These are phyloP conservation scores for Macquaria australasica DNA, from an alignment of 2,113 vertebrate species.

Conservation along the genomic window DNA sequence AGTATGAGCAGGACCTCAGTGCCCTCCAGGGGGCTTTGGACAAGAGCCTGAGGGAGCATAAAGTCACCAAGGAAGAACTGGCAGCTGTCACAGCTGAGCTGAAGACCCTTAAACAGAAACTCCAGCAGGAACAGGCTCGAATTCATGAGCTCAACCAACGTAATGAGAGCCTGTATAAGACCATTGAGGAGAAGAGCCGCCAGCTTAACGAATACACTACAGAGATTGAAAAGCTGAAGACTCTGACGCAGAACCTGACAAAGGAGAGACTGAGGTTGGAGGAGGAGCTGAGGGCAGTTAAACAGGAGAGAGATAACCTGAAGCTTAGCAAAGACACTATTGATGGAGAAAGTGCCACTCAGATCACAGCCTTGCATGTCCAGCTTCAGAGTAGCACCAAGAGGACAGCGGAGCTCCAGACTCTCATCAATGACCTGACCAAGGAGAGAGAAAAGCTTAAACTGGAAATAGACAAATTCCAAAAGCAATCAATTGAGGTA, in stretches of 20 bases:
- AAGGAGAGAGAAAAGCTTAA: conserved; percentile 98
- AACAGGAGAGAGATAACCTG: conserved; percentile 90
- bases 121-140: conserved; percentile 89
- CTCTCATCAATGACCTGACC: conserved; percentile 94
- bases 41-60: conserved; percentile 90
- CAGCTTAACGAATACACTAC: conserved; percentile 90
- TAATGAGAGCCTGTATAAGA: conserved; percentile 93
- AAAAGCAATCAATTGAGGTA: conserved; percentile 99
- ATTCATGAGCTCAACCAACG: conserved; percentile 90
- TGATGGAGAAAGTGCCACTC: conserved; percentile 85
- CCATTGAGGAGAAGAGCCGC: conserved; percentile 93
- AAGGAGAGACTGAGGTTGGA: conserved; percentile 94
- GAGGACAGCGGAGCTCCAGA: conserved; percentile 92
- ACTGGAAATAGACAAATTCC: conserved; percentile 97
- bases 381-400: conserved; percentile 94
- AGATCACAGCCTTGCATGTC: conserved; percentile 91
- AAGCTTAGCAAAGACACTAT: conserved; percentile 84
- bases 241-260: conserved; percentile 92
- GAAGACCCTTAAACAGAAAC: conserved; percentile 88
- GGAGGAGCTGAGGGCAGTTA: conserved; percentile 90
- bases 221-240: conserved; percentile 93
- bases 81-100: conserved; percentile 83
- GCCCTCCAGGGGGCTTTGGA: conserved; percentile 91
- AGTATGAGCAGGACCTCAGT: conserved; percentile 89
- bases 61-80: conserved; percentile 88